phyloP scores from a whole-genome alignment of 1,140 invertebrate genomes.

The Scylla paramamosain region DNA sequence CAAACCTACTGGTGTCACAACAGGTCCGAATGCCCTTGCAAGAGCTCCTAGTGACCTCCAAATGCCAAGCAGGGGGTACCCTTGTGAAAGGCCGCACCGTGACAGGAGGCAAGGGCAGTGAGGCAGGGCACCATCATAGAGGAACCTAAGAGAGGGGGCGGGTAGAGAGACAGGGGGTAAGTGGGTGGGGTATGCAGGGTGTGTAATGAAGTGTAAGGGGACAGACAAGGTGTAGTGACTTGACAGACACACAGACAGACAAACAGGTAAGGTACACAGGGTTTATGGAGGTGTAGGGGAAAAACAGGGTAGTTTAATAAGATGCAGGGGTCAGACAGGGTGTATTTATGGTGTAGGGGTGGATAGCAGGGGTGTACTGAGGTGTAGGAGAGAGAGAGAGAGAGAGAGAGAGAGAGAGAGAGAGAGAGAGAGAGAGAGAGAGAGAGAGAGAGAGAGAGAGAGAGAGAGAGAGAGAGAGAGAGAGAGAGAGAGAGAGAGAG shows the following conservation, averaged over 20 bases:
- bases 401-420: slow-evolving; percentile 30
- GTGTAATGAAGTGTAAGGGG: too few species aligned
- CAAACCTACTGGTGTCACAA: not conserved
- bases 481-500: slow-evolving; percentile 30
- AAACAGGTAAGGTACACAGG: too few species aligned
- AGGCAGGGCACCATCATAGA: not conserved
- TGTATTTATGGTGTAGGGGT: too few species aligned
- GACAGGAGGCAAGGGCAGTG: not conserved
- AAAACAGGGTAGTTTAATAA: too few species aligned
- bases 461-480: slow-evolving; percentile 12
- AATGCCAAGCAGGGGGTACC: not conserved
- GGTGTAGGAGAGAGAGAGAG: not conserved
- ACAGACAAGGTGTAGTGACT: too few species aligned
- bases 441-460: slow-evolving; percentile 35
- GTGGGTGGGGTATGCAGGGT: too few species aligned
- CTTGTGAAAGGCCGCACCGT: not conserved
- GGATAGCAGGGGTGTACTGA: too few species aligned
- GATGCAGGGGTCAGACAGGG: too few species aligned
- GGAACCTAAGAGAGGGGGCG: not conserved
- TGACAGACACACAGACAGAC: too few species aligned
- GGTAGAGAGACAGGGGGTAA: not conserved
- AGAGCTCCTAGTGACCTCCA: not conserved
- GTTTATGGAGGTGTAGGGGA: too few species aligned
- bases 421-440: slow-evolving; percentile 35
- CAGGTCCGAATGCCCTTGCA: not conserved